A percentile compares a stretch with the other conserved stretches of the same genome.
phyloP scores from a whole-genome alignment of 2,888 invertebrate genomes.

The Imbricaverruca yamaguchii region DNA sequence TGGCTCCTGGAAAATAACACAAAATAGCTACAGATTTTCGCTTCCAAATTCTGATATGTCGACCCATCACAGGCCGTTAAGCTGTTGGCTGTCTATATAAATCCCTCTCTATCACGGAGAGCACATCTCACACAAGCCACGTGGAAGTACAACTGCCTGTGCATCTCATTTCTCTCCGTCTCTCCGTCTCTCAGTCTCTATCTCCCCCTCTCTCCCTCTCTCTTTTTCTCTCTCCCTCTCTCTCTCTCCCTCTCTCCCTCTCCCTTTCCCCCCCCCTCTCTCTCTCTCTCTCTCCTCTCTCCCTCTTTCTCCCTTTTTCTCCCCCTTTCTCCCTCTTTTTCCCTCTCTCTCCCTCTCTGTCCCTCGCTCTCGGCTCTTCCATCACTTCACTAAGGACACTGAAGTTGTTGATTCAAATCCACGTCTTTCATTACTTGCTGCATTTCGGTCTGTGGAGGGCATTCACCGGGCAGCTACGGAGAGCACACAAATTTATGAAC shows the following conservation, averaged over 20 bases:
- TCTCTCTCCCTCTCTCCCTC: constrained; percentile 23
- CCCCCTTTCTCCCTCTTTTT: constrained; percentile 19
- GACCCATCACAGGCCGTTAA: too few relatives aligned
- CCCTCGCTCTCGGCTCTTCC: constrained; percentile 21
- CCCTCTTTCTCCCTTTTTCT: constrained; percentile 18
- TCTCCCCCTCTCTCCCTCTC: constrained; percentile 11
- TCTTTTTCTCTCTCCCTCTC: constrained; percentile 21
- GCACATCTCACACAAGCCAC: too few relatives aligned
- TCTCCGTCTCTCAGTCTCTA: not conserved
- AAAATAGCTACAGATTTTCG: too few relatives aligned
- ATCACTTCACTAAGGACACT: not conserved
- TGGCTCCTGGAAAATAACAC: too few relatives aligned
- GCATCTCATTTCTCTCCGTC: not conserved
- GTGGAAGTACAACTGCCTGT: not conserved
- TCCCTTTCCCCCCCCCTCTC: not conserved
- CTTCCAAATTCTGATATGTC: too few relatives aligned
- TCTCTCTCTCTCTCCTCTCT: constrained; percentile 12
- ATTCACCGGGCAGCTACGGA: too few relatives aligned
- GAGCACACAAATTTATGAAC: too few relatives aligned
- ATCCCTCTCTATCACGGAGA: too few relatives aligned
- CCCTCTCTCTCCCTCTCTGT: constrained; percentile 10
- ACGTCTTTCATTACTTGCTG: too few relatives aligned
- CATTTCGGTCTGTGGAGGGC: too few relatives aligned
- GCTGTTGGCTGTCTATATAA: too few relatives aligned
- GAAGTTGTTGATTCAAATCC: too few relatives aligned